Base-by-base conservation (phyloP, 2,888 invertebrate genomes). In the Acholoe squamosa region DNA sequence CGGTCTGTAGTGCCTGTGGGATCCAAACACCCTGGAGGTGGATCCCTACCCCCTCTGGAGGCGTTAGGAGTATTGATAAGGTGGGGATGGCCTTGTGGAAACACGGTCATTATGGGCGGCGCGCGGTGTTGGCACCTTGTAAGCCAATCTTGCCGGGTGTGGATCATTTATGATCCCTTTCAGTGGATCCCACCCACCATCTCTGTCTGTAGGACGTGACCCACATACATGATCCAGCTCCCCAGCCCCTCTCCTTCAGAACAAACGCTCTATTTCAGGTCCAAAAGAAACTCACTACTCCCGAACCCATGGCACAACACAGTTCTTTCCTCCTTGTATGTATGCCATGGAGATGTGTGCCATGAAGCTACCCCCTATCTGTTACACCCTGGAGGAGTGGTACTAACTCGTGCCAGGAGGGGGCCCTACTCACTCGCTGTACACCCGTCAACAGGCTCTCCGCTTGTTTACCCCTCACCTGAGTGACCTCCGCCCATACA, bases 141-240 rank as follows among this genome's bases (percentile, higher is more conserved):
- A 61, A n/a, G 71, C 71, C 71, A 28, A 71, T 71, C 71, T 28
- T 14, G 14, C 71, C 71, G 14, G 71, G 1, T 28, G 28, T n/a
- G 28, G 28, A 71, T 71, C 71, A 71, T 71, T 71, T 71, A 71
- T 71, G 71, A 71, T 28, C 28, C 25, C 71, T 61, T 3, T 61
- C 61, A 5, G 10, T n/a, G 61, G 5, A 61, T 61, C 61, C 61
- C 61, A 43, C 43, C 43, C 43, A 43, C 43, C 43, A 3, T 10
- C 43, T 43, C 43, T 10, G 10, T 10, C 61, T 61, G 61, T 7
- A n/a, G 61, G n/a, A 61, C 61, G 61, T 61, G 61, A 61, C 61
- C 61, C 61, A 61, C 61, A 61, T 61, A n/a, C 61, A 61, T 7
- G 61, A 61, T 61, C 1, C 61, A n/a, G 5, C 61, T 61, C 61